Base-by-base conservation (phyloP, 2,888 invertebrate genomes). In the Polylopha cassiicola region DNA sequence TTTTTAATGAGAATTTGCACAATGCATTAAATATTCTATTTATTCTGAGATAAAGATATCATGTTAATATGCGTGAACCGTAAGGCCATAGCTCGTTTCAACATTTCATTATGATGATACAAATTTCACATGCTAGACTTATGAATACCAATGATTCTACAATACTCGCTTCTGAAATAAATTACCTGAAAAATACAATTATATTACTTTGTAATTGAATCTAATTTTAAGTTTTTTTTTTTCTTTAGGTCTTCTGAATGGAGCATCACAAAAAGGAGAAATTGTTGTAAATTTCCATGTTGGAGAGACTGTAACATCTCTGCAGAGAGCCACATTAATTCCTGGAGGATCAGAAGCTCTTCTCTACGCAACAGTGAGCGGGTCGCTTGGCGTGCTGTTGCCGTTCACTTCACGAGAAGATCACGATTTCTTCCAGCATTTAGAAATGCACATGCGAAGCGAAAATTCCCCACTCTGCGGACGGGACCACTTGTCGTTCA, bases 391-490 rank as follows among this genome's bases (percentile, higher is more conserved):
- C 1, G 96, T 97, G 4, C 86, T 98, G 21, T 93, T 98, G 10
- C 97, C 98, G 0, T 98, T 98, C 65, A 96, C 97, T 0, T 95
- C 96, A 9, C 91, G 96, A 57, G 98, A 99, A 86, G 99, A 99
- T 75, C 98, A 97, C 58, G 99, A 99, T 71, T 99, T 99, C 75
- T 99, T 99, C 86, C 98, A 99, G 69, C 98, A 99, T 81, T 86
- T 99, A 47, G 99, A 99, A 78, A 99, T 99, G 99, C 98, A 99
- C 73, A 97, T 99, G 97, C 87, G 99, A 33, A 95, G 97, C 49
- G 99, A 99, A 75, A 94, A 98, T 77, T 90, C 97, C 0, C 98
- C 99, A 0, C 80, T 99, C 0, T 98, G 98, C 79, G 99, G 99
- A 0, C 87, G 99, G 10, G 99, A 99, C 77, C 99, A 99, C 75